Evolutionary conservation across 2,888 invertebrate genomes (phyloP).

Genomic region (Drepanosiphum platanoidis): DNA sequence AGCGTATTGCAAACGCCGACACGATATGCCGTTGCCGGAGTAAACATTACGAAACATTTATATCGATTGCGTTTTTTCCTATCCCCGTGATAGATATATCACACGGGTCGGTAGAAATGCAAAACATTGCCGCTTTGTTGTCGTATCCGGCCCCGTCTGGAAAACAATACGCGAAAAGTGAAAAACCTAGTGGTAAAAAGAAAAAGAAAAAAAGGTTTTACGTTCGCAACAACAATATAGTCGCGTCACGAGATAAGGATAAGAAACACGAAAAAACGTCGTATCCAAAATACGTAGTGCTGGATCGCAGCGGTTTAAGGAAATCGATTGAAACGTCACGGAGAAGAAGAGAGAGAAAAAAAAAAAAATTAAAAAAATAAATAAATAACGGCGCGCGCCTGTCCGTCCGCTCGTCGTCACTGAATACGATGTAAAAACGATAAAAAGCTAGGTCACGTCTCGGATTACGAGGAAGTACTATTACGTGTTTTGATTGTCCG

Average conservation of each 20-base stretch:
- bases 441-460: conserved; percentile 38
- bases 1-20: background rate
- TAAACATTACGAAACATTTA: background rate
- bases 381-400: too few relatives aligned
- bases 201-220: background rate
- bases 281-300: background rate
- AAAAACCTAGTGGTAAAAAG: background rate
- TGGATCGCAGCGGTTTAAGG: background rate
- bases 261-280: background rate
- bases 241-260: background rate
- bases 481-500: conserved; percentile 17
- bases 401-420: background rate
- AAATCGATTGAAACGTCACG: conserved; percentile 5
- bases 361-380: background rate
- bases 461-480: conserved; percentile 32
- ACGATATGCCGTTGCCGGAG: background rate
- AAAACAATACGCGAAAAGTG: too few relatives aligned
- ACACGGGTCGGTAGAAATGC: too few relatives aligned
- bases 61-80: conserved; percentile 8
- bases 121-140: background rate
- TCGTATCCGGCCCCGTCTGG: background rate
- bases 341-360: background rate
- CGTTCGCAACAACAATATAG: background rate
- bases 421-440: conserved; percentile 13
- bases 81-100: background rate